Conservation (phyloP, 2,113 vertebrate genomes). For the Coturnix japonica region DNA sequence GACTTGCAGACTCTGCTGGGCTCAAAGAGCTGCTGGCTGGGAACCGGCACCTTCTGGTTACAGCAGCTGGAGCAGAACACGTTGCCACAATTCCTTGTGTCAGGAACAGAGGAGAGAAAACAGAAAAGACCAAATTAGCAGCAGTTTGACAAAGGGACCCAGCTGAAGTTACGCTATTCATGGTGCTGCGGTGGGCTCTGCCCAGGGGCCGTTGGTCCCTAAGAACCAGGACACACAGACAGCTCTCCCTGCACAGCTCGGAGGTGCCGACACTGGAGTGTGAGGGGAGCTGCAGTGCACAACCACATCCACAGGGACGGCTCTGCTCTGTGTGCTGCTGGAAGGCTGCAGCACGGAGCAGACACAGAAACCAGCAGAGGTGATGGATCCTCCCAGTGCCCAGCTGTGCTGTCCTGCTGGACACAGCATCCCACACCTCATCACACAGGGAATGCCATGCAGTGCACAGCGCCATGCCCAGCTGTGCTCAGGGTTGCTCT, state of each 20-base stretch:
- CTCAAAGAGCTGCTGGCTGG: constrained; percentile 97
- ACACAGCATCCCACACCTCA: background rate
- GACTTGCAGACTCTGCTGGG: constrained; percentile 93
- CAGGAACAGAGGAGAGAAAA: constrained; percentile 45
- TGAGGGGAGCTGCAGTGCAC: accelerated
- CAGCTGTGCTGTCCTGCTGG: accelerated
- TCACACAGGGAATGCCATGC: constrained; percentile 18
- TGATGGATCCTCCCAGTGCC: background rate
- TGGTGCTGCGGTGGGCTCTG: background rate
- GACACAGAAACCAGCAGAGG: accelerated
- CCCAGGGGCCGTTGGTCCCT: background rate
- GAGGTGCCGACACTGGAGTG: background rate
- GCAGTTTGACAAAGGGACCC: background rate
- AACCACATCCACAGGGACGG: no score
- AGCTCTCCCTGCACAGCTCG: background rate
- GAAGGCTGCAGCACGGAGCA: background rate
- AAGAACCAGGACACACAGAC: background rate
- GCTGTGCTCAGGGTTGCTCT: no score
- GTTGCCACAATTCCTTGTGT: constrained; percentile 95
- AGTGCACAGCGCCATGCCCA: constrained; percentile 54
- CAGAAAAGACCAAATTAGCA: background rate
- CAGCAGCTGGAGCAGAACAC: constrained; percentile 98
- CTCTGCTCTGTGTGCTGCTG: background rate
- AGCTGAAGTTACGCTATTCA: background rate
- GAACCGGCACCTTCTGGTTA: constrained; percentile 98